These are phyloP conservation scores for Phrynocephalus guinanensis DNA, from an alignment of 2,797 vertebrate species.

Conservation along the genomic window DNA sequence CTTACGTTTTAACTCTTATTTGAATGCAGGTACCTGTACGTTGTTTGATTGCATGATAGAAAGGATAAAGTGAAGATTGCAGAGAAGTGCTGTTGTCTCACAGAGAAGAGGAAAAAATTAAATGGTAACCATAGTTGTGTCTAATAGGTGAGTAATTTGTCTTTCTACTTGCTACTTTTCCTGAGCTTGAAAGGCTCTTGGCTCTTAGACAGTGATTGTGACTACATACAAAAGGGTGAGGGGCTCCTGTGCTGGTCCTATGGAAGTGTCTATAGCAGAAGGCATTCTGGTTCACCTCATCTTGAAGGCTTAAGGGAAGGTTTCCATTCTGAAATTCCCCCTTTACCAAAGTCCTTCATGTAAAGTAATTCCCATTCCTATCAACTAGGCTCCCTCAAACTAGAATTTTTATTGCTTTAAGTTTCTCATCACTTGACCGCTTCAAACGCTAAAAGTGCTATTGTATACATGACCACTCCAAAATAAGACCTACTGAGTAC, in stretches of 20 bases:
- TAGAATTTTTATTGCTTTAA: not conserved
- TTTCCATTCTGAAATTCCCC: not conserved
- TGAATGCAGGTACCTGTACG: conserved; percentile 37
- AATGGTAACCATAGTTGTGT: conserved; percentile 57
- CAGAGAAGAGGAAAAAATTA: conserved; percentile 53
- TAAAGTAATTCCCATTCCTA: not conserved
- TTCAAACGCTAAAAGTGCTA: not conserved
- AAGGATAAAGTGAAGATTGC: conserved; percentile 61
- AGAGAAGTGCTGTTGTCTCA: conserved; percentile 64
- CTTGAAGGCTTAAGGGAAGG: not conserved
- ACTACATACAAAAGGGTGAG: not conserved
- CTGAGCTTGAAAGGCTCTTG: not conserved
- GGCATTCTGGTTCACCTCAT: not conserved
- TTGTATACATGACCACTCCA: not conserved
- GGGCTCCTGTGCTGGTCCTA: not conserved
- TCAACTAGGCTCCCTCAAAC: not conserved
- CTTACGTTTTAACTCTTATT: conserved; percentile 29
- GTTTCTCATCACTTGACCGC: not conserved
- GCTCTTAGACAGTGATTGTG: not conserved
- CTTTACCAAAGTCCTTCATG: not conserved
- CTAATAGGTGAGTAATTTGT: conserved; percentile 6
- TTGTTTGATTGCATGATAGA: conserved; percentile 51
- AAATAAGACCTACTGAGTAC: not conserved
- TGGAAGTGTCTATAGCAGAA: not conserved
- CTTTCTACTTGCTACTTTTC: not conserved